Percentiles rank a stretch among this genome's conserved stretches.
phyloP scores from a whole-genome alignment of 2,888 invertebrate genomes.

The Torymus aiolomorphi region DNA sequence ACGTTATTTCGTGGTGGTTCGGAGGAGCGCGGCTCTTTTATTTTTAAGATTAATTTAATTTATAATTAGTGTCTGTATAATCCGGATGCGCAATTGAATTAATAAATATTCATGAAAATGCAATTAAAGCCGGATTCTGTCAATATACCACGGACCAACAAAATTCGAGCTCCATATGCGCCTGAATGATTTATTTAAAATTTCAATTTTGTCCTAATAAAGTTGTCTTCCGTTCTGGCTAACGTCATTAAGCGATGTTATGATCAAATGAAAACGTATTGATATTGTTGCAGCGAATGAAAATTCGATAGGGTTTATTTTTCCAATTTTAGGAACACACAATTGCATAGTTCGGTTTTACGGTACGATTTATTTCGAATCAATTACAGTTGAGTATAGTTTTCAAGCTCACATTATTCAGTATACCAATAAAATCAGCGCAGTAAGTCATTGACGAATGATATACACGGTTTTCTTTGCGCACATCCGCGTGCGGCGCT shows the following conservation, averaged over 20 bases:
- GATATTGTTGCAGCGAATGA: background rate
- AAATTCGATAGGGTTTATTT: background rate
- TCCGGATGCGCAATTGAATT: background rate
- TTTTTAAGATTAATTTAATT: background rate
- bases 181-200: background rate
- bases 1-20: too few relatives aligned
- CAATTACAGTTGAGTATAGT: too few relatives aligned
- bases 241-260: background rate
- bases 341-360: too few relatives aligned
- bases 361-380: too few relatives aligned
- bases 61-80: background rate
- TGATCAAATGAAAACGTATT: too few relatives aligned
- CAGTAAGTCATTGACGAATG: slow-evolving; percentile 7
- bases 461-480: background rate
- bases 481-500: background rate
- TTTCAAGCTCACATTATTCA: too few relatives aligned
- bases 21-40: too few relatives aligned
- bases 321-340: too few relatives aligned
- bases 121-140: slow-evolving; percentile 16
- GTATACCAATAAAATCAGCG: too few relatives aligned
- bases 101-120: slow-evolving; percentile 9
- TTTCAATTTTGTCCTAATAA: background rate
- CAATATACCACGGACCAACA: slow-evolving; percentile 15
- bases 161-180: background rate
- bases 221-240: too few relatives aligned